Percentiles rank a stretch among this genome's conserved stretches.
Evolutionary conservation across 2,113 vertebrate genomes (phyloP).

Genomic region (Vulpes ferrilata): DNA sequence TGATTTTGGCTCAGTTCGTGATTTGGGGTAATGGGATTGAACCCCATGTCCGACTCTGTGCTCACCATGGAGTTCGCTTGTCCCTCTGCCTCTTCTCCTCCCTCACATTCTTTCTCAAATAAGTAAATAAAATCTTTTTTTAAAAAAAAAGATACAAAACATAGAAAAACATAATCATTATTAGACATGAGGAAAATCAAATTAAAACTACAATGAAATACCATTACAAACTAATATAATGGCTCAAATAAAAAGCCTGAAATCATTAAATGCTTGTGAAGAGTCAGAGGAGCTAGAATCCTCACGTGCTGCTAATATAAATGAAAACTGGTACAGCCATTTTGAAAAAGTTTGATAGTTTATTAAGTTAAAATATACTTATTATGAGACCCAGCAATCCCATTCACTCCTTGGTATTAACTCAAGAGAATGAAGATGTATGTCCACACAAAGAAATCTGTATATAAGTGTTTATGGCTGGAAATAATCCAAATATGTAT

Average conservation of each 20-base stretch:
- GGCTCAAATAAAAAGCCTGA: not conserved
- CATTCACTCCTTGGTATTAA: not conserved
- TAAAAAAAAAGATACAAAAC: not conserved
- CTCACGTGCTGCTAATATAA: not conserved
- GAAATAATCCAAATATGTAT: not conserved
- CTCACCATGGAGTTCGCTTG: not conserved
- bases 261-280: not conserved
- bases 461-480: not conserved
- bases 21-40: not conserved
- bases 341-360: not conserved
- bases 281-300: not conserved
- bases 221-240: not conserved
- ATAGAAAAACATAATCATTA: not conserved
- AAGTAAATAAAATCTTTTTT: not conserved
- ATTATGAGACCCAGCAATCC: not conserved
- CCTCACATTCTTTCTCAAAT: not conserved
- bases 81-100: not conserved
- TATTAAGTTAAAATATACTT: not conserved
- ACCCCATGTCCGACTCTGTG: not conserved
- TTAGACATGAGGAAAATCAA: conserved; percentile 2
- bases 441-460: not conserved
- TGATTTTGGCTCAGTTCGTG: not conserved
- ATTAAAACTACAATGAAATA: conserved; percentile 9
- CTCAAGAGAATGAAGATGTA: not conserved
- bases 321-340: not conserved